Conservation (phyloP, 92 coral and sea anemone genomes). For the Nematostella vectensis region DNA sequence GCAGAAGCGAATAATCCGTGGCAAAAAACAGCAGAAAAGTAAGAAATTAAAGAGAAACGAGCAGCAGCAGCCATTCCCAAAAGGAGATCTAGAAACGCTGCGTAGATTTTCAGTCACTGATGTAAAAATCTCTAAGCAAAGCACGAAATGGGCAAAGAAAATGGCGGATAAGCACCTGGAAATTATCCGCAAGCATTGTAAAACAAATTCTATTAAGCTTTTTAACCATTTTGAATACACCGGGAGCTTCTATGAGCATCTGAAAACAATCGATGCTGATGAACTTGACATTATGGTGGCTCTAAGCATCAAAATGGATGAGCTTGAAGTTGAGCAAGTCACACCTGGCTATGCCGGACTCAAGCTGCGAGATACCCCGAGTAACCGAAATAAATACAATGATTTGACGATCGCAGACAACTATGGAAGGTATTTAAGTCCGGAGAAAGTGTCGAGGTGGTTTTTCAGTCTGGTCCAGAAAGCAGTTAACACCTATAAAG, state of each 20-base stretch:
- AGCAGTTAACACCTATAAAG: slow-evolving; percentile 7
- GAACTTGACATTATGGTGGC: slow-evolving; percentile 49
- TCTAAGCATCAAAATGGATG: slow-evolving; percentile 26
- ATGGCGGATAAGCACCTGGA: slow-evolving; percentile 35
- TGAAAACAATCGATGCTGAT: slow-evolving; percentile 44
- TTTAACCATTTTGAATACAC: slow-evolving; percentile 48
- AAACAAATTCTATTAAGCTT: slow-evolving; percentile 9
- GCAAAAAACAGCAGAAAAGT: too few species aligned
- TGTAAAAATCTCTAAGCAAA: slow-evolving; percentile 36
- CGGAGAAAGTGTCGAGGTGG: slow-evolving; percentile 47
- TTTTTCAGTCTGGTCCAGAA: slow-evolving; percentile 30
- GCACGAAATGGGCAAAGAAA: slow-evolving; percentile 49
- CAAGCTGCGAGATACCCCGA: slow-evolving; percentile 13
- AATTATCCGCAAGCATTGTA: slow-evolving; percentile 33
- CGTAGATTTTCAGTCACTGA: slow-evolving; percentile 35
- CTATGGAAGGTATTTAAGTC: slow-evolving; percentile 27
- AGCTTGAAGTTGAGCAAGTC: slow-evolving; percentile 19
- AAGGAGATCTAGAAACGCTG: slow-evolving; percentile 24
- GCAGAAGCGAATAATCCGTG: too few species aligned
- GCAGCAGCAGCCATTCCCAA: too few species aligned
- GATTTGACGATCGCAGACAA: slow-evolving; percentile 12
- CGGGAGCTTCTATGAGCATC: slow-evolving; percentile 61
- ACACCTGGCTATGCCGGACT: slow-evolving; percentile 32
- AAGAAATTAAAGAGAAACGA: too few species aligned
- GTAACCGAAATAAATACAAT: slow-evolving; percentile 24